Base-by-base conservation (phyloP, 2,113 vertebrate species). In the Erpornis zantholeuca region DNA sequence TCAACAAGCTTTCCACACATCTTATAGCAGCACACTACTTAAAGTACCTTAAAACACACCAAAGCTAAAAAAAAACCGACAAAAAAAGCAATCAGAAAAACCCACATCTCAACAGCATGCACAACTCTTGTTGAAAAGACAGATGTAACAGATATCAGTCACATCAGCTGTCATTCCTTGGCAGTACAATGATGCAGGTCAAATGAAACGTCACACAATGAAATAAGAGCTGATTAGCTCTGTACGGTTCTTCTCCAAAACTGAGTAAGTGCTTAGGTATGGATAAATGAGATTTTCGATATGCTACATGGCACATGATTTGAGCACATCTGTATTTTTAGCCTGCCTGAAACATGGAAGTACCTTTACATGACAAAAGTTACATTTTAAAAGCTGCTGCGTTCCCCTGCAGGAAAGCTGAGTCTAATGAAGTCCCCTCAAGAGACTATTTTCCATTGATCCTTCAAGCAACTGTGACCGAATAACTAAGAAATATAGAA, bases 401-500 rank as follows among this genome's bases (percentile, higher is more conserved):
- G 1, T 11, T 52, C 7, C 42, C 52, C 49, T 4, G 13, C 17
- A 60, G 42, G 42, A 66, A 78, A 81, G 25, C 44, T 22, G 17
- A 7, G 44, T 44, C 38, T 36, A 38, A 47, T 4, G 20, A 45
- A 50, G 47, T 0, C 14, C 42, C 28, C 28, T 56, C 53, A 23
- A 17, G 10, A 42, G 11, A 28, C 22, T 18, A 17, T 15, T 24
- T 29, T 12, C 18, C 31, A 9, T 0, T 24, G 36, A 15, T 54
- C 35, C 54, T 23, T 69, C 27, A 44, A 56, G 44, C 27, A 66
- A 11, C 60, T 7, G 3, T 4, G 33, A 59, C 19, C 27, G 24
- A 45, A 3, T 5, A 53, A 40, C 53, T 11, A n/a, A 31, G 4
- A 56, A 54, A 45, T 1, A 59, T 0, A 20, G 1, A 47, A 22